Conservation (phyloP, 1,140 invertebrate species). For the Orius insidiosus region DNA sequence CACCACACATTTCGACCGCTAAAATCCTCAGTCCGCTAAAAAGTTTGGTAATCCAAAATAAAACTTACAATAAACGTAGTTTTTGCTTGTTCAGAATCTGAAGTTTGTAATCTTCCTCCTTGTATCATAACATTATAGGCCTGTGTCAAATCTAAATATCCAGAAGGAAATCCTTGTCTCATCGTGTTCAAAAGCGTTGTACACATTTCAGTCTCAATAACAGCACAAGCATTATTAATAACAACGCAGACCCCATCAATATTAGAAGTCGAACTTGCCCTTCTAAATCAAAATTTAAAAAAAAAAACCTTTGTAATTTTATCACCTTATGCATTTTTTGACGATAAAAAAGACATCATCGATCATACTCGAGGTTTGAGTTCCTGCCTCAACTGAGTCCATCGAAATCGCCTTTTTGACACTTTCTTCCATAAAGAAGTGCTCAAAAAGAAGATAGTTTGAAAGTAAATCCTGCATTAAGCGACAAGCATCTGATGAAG, state of each 20-base stretch:
- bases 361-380: slow-evolving; percentile 78
- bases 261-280: slow-evolving; percentile 74
- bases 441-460: slow-evolving; percentile 81
- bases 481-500: slow-evolving; percentile 50
- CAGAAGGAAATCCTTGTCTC: slow-evolving; percentile 67
- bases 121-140: slow-evolving; percentile 64
- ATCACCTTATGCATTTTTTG: slow-evolving; percentile 82
- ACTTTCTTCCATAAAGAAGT: slow-evolving; percentile 93
- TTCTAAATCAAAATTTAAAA: slow-evolving; percentile 31
- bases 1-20: too few species aligned
- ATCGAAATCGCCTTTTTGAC: slow-evolving; percentile 83
- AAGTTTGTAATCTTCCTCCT: slow-evolving; percentile 56
- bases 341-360: slow-evolving; percentile 98
- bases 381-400: slow-evolving; percentile 46
- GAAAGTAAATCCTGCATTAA: slow-evolving; percentile 81
- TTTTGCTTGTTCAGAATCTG: slow-evolving; percentile 59
- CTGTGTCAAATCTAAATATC: slow-evolving; percentile 66
- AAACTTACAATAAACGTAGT: slow-evolving; percentile 48
- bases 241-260: slow-evolving; percentile 93
- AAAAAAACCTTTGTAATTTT: slow-evolving; percentile 4
- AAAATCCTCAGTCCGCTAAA: too few species aligned
- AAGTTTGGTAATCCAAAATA: not conserved
- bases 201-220: slow-evolving; percentile 75
- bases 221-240: slow-evolving; percentile 79
- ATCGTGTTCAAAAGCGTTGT: slow-evolving; percentile 56